Evolutionary conservation across 2,113 vertebrate species (phyloP).

Genomic region (Aegotheles bennettii): DNA sequence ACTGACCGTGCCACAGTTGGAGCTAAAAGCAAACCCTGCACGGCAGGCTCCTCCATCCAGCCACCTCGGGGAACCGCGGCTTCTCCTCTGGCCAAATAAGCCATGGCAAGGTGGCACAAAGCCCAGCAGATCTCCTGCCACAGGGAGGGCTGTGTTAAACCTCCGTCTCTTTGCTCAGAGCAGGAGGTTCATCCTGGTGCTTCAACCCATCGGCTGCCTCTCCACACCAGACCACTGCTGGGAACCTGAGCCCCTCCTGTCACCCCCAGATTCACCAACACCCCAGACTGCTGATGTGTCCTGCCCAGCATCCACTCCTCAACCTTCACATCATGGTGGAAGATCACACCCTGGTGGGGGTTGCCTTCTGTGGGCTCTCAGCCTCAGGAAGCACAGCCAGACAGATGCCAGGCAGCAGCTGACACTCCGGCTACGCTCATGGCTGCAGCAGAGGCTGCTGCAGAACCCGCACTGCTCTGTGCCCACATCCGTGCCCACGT

Average conservation of each 20-base stretch:
- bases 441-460: background rate
- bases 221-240: background rate
- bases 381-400: background rate
- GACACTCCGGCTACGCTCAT: background rate
- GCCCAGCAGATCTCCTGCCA: background rate
- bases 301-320: background rate
- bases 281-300: background rate
- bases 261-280: background rate
- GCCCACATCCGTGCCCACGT: fast-evolving
- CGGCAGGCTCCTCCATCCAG: background rate
- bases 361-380: background rate
- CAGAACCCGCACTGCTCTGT: background rate
- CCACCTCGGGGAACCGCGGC: background rate
- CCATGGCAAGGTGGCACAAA: fast-evolving
- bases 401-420: background rate
- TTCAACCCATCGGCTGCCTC: background rate
- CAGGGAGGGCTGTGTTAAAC: background rate
- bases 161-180: background rate
- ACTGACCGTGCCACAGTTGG: background rate
- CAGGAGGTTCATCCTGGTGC: background rate
- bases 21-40: background rate
- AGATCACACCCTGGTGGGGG: background rate
- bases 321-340: background rate
- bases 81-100: background rate
- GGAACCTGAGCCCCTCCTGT: background rate